Evolutionary conservation across 2,113 vertebrate genomes (phyloP), one percentile per base, ranked within the genome.

Genomic region (Toxotes jaculatrix): DNA sequence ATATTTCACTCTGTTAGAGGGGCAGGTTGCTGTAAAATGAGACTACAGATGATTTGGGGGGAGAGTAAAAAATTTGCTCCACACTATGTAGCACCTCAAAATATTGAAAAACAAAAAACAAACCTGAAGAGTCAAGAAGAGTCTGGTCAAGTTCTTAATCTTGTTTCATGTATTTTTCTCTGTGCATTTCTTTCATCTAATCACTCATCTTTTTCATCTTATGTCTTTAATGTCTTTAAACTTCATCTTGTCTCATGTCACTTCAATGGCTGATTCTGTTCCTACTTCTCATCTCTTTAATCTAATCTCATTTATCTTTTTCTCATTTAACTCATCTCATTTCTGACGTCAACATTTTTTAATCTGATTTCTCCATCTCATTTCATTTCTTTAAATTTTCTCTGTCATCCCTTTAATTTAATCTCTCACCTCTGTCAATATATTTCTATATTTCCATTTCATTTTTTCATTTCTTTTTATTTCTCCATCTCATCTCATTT

Each of bases 1-100:
- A 55, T 68, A 7, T 53, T 80, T 62, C 2, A 64, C 38, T 73
- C 63, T 40, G 49, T 65, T 74, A 62, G 64, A 74, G 51, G 74
- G 3, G 59, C 1, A 55, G 17, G 21, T 31, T 31, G 40, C 16
- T 43, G 31, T 51, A 40, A 74, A 73, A 55, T 53, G n/a, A 65
- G 43, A 40, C 60, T 10, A 55, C 7, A 40, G 7, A 51, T 31
- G 59, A 61, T 65, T 70, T 32, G 17, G 38, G 5, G 60, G 55
- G 13, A 16, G 9, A 36, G 59, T 21, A 27, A 27, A 27, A 47
- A 14, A 14, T 17, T n/a, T 8, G 2, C 49, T 53, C 19, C 3
- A 9, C 6, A 53, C 7, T n/a, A 53, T 12, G 49, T 21, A 8
- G 49, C 49, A 53, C 17, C 7, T 27, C 16, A 47, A 47, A 47